These are phyloP conservation scores for Plebejus anna DNA, from an alignment of 2,888 invertebrate species.

Conservation along the genomic window DNA sequence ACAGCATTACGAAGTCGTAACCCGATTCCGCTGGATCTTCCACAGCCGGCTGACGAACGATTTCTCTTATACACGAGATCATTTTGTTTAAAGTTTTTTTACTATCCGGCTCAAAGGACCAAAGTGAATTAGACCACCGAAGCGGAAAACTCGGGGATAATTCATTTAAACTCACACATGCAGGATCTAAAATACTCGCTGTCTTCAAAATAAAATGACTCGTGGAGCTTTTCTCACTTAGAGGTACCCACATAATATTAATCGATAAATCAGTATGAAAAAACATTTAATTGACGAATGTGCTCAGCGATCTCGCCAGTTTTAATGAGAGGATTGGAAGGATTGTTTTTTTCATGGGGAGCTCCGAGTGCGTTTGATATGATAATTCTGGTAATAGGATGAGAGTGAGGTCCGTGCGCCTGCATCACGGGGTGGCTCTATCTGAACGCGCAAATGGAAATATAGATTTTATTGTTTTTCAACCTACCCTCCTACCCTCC, in stretches of 20 bases:
- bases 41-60: not conserved
- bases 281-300: not conserved
- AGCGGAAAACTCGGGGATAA: not conserved
- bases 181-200: not conserved
- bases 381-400: slow-evolving; percentile 73
- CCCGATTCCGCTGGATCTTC: slow-evolving; percentile 13
- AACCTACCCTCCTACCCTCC: too few relatives aligned
- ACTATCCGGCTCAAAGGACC: slow-evolving; percentile 10
- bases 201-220: slow-evolving; percentile 33
- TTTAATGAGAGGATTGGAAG: slow-evolving; percentile 69
- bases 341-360: slow-evolving; percentile 65
- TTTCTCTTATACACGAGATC: not conserved
- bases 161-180: not conserved
- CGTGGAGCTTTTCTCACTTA: not conserved
- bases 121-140: slow-evolving; percentile 11
- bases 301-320: slow-evolving; percentile 55
- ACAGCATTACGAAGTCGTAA: slow-evolving; percentile 13
- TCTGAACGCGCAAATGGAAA: slow-evolving; percentile 1
- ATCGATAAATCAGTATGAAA: slow-evolving; percentile 4
- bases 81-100: not conserved
- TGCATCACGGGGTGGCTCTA: slow-evolving; percentile 46
- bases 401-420: slow-evolving; percentile 57
- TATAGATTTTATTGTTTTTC: slow-evolving; percentile 14
- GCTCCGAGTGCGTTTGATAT: slow-evolving; percentile 72
- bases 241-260: not conserved